Conservation (phyloP, 2,888 invertebrate genomes). For the Monopis laevigella region DNA sequence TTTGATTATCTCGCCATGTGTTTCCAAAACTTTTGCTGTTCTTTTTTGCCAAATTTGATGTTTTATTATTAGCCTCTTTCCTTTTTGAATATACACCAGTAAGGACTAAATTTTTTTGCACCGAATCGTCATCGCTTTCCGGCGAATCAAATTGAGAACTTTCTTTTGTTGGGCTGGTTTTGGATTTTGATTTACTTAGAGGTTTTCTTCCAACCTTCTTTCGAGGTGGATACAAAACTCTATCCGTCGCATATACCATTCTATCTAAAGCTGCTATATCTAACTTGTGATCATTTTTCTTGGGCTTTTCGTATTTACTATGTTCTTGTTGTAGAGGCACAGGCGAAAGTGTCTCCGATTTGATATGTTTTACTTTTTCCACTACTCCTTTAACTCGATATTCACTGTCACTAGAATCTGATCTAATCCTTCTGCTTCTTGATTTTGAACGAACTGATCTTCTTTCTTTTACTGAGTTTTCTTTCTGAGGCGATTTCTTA, state of each 20-base stretch:
- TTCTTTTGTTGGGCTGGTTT: conserved; percentile 49
- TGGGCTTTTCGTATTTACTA: conserved; percentile 47
- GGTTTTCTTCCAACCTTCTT: conserved; percentile 77
- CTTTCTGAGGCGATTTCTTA: conserved; percentile 51
- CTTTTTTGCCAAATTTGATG: conserved; percentile 45
- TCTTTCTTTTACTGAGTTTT: conserved; percentile 44
- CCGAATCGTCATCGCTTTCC: conserved; percentile 47
- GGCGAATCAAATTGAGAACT: conserved; percentile 55
- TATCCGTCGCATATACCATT: conserved; percentile 76
- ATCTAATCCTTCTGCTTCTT: conserved; percentile 51
- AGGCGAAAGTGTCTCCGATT: conserved; percentile 58
- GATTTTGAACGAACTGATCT: conserved; percentile 54
- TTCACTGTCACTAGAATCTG: conserved; percentile 57
- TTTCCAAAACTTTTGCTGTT: conserved; percentile 45
- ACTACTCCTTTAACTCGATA: conserved; percentile 50
- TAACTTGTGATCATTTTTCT: conserved; percentile 52
- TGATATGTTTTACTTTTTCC: conserved; percentile 55
- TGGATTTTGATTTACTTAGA: conserved; percentile 45
- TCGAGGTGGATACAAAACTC: conserved; percentile 80
- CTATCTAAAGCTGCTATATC: conserved; percentile 72
- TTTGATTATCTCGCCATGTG: conserved; percentile 56
- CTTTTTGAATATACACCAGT: conserved; percentile 62
- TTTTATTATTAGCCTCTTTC: conserved; percentile 57
- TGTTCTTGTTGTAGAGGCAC: conserved; percentile 54
- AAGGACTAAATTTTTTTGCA: conserved; percentile 47